phyloP scores from a whole-genome alignment of 2,113 vertebrate species.

The Solea solea region DNA sequence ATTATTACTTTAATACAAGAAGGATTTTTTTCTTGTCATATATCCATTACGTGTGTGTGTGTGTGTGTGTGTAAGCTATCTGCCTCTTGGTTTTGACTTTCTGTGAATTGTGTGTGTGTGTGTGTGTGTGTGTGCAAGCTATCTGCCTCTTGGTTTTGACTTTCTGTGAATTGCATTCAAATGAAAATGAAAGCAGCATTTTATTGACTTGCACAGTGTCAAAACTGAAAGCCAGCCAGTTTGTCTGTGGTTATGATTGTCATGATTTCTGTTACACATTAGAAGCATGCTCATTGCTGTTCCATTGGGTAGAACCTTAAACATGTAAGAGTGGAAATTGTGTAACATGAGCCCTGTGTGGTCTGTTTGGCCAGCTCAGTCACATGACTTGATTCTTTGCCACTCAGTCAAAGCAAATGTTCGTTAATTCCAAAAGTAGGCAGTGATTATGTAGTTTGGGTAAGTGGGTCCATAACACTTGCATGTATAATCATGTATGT shows the following conservation, averaged over 20 bases:
- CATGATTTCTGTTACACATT: conserved; percentile 24
- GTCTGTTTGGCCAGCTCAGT: conserved; percentile 26
- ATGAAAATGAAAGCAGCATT: background rate
- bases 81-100: background rate
- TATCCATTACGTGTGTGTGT: too few species aligned
- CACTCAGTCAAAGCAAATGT: conserved; percentile 21
- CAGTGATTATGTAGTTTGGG: background rate
- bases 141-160: background rate
- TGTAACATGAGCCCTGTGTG: conserved; percentile 51
- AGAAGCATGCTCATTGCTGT: conserved; percentile 6
- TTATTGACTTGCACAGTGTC: background rate
- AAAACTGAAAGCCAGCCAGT: background rate
- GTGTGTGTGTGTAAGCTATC: background rate
- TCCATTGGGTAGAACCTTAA: conserved; percentile 31
- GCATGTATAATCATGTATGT: background rate
- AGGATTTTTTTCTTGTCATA: background rate
- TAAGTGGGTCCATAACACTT: background rate
- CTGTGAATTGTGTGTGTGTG: background rate
- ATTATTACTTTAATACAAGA: background rate
- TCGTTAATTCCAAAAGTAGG: conserved; percentile 10
- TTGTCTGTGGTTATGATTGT: background rate
- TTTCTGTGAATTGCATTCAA: background rate
- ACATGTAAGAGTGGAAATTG: conserved; percentile 6
- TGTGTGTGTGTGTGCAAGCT: background rate
- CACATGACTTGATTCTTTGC: conserved; percentile 19